Conservation (phyloP, 2,888 invertebrate species). For the Empis stercorea region DNA sequence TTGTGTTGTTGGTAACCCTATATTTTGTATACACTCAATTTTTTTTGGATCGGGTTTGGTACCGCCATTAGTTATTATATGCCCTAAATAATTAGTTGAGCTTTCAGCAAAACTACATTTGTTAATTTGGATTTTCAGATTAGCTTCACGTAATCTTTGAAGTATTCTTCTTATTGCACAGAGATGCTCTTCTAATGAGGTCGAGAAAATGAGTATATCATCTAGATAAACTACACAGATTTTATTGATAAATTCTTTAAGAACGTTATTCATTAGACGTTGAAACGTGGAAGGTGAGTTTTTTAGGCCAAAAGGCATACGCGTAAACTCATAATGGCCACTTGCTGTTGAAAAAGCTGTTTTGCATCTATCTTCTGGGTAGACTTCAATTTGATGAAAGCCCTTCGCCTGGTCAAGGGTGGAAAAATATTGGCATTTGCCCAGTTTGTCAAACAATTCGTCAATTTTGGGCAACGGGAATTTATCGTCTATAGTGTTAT, state of each 20-base stretch:
- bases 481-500: neutral
- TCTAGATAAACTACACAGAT: slow-evolving; percentile 11
- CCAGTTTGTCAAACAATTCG: neutral
- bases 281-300: slow-evolving; percentile 8
- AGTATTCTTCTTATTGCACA: slow-evolving; percentile 7
- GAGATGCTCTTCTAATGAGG: slow-evolving; percentile 10
- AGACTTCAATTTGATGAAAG: neutral
- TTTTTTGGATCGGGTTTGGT: slow-evolving; percentile 10
- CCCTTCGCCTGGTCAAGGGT: neutral
- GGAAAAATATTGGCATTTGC: neutral
- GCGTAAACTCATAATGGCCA: neutral
- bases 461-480: neutral
- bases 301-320: neutral
- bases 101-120: slow-evolving; percentile 10
- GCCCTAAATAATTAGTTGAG: slow-evolving; percentile 9
- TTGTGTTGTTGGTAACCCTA: slow-evolving; percentile 7
- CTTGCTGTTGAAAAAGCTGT: slow-evolving; percentile 1
- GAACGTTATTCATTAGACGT: slow-evolving; percentile 11
- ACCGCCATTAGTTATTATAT: slow-evolving; percentile 9
- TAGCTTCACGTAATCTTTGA: slow-evolving; percentile 3
- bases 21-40: slow-evolving; percentile 2
- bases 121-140: slow-evolving; percentile 10
- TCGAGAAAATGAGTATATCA: slow-evolving; percentile 11
- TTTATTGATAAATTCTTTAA: slow-evolving; percentile 9
- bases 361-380: neutral